These are phyloP conservation scores for Alexandromys fortis DNA, from an alignment of 2,113 vertebrate genomes.

Conservation along the genomic window DNA sequence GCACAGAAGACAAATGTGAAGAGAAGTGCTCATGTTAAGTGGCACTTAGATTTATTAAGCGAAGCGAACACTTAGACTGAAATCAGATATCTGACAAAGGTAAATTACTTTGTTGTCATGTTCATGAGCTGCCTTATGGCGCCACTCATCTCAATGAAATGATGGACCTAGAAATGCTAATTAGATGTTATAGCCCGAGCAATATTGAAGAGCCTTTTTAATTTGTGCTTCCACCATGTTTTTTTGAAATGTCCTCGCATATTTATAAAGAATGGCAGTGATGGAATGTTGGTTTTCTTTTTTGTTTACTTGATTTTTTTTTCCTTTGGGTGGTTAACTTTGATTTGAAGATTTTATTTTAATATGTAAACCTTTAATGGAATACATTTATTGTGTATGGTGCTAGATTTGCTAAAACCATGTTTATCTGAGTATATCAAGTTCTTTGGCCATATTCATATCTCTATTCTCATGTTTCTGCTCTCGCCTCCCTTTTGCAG, in stretches of 20 bases:
- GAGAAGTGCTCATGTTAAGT: slow-evolving; percentile 83
- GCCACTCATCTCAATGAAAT: slow-evolving; percentile 84
- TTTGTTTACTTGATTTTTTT: not conserved
- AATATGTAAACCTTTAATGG: not conserved
- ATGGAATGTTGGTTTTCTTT: slow-evolving; percentile 63
- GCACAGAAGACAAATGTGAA: slow-evolving; percentile 83
- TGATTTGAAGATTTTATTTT: not conserved
- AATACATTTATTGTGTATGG: not conserved
- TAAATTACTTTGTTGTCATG: slow-evolving; percentile 85
- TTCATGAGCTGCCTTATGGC: slow-evolving; percentile 82
- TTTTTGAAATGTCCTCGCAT: slow-evolving; percentile 76
- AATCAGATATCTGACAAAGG: slow-evolving; percentile 84
- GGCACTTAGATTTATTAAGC: slow-evolving; percentile 86
- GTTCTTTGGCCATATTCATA: too few relatives aligned
- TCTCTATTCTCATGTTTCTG: not conserved
- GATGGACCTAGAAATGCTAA: slow-evolving; percentile 85
- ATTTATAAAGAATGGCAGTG: slow-evolving; percentile 79
- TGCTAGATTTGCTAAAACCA: too few relatives aligned
- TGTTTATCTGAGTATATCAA: not conserved
- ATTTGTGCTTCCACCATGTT: slow-evolving; percentile 84
- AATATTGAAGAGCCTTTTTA: slow-evolving; percentile 84
- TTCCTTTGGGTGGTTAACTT: not conserved
- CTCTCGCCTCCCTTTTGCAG: not conserved
- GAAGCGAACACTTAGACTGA: slow-evolving; percentile 82
- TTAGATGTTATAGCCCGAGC: slow-evolving; percentile 82